Conservation (phyloP, 1,140 invertebrate species). For the Eulimnadia texana region DNA sequence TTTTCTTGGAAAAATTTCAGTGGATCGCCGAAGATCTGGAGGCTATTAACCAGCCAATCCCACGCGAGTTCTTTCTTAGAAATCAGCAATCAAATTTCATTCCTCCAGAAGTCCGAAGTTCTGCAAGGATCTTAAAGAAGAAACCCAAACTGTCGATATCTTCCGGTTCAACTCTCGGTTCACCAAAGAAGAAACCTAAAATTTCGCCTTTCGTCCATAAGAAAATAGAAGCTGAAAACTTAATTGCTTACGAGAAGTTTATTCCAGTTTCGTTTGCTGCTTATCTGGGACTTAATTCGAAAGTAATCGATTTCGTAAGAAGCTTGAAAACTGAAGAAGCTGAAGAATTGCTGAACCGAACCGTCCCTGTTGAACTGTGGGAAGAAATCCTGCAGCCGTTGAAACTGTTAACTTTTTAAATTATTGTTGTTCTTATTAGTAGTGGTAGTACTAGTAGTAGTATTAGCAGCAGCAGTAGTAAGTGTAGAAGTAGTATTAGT, state of each 20-base stretch:
- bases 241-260: background rate
- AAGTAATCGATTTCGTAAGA: background rate
- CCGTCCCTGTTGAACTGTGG: background rate
- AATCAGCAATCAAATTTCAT: no score
- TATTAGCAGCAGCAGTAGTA: no score
- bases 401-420: no score
- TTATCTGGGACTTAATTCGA: background rate
- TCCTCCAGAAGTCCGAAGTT: background rate
- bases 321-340: background rate
- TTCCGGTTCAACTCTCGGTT: no score
- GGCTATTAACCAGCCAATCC: background rate
- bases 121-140: background rate
- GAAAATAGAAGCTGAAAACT: background rate
- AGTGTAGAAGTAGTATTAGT: no score
- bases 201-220: background rate
- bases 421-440: no score
- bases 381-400: background rate
- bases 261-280: background rate
- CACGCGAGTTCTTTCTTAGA: no score
- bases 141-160: background rate
- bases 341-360: background rate
- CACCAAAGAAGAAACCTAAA: no score
- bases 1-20: background rate
- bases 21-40: background rate
- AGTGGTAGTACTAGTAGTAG: no score